Conservation (phyloP, 1,140 invertebrate species). For the Phenacoccus solenopsis region DNA sequence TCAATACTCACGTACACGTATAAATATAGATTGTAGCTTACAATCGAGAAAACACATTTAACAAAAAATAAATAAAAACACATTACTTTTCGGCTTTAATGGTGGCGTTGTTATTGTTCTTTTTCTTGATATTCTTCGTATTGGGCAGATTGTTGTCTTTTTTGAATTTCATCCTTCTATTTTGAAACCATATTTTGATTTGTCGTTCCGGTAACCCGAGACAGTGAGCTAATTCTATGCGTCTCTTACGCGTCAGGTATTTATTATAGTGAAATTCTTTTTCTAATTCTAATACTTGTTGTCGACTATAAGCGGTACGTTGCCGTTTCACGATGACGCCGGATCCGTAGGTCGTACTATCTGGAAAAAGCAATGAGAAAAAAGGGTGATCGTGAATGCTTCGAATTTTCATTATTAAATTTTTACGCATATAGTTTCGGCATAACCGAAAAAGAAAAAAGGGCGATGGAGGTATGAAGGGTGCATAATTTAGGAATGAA, state of each 20-base stretch:
- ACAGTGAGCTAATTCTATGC: slow-evolving; percentile 95
- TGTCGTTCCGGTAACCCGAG: slow-evolving; percentile 88
- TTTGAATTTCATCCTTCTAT: slow-evolving; percentile 93
- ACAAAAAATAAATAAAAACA: too few relatives aligned
- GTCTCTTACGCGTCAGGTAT: slow-evolving; percentile 83
- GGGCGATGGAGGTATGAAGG: too few relatives aligned
- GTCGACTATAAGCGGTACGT: slow-evolving; percentile 87
- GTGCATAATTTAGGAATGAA: not conserved
- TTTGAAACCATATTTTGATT: slow-evolving; percentile 98
- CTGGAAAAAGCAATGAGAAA: slow-evolving; percentile 44
- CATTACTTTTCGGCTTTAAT: too few relatives aligned
- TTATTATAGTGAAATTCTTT: slow-evolving; percentile 96
- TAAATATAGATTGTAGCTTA: too few relatives aligned
- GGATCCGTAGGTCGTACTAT: slow-evolving; percentile 71
- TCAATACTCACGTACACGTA: too few relatives aligned
- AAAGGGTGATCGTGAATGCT: too few relatives aligned
- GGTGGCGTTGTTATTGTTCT: slow-evolving; percentile 51
- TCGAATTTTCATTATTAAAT: too few relatives aligned
- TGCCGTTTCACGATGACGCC: slow-evolving; percentile 91
- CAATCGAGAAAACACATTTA: too few relatives aligned
- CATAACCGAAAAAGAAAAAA: too few relatives aligned
- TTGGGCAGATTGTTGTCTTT: slow-evolving; percentile 95
- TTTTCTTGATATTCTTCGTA: slow-evolving; percentile 87
- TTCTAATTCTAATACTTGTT: slow-evolving; percentile 91
- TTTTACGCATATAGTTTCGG: too few relatives aligned